Base-by-base conservation (phyloP, 2,113 vertebrate genomes). In the Crotalus helleri region DNA sequence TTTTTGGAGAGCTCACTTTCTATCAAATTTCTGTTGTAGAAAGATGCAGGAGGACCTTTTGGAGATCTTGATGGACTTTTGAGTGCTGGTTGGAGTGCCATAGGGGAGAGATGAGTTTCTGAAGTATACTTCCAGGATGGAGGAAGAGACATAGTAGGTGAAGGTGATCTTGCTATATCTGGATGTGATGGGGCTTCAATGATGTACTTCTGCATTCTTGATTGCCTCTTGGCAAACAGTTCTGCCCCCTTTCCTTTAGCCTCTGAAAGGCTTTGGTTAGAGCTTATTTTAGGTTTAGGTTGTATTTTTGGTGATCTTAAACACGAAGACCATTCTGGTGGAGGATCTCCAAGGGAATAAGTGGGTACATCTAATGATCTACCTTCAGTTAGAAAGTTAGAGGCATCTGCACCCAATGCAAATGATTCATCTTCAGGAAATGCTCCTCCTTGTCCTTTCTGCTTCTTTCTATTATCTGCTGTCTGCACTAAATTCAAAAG, bases 131-230 rank as follows among this genome's bases (percentile, higher is more conserved):
- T 98, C 99, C 99, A 99, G 94, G 99, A 99, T 0, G 99, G 98
- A 93, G 99, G 99, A 96, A 99, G 96, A 92, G 99, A 99, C 98
- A 98, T 98, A 1, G 99, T 99, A 24, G 99, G 99, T 0, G 99
- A 99, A 0, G 98, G 99, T 93, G 98, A 98, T 92, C 99, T 97
- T 64, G 97, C 96, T 92, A 97, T 95, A 8, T 97, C 97, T 0
- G 97, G 39, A 29, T 96, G 94, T 6, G 97, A 96, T 2, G 98
- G 96, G 3, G 98, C 98, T 94, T 99, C 98, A 0, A 99, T 95
- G 11, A 99, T 97, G 0, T 98, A 99, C 93, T 98, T 99, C 96
- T 99, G 99, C 99, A 99, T 99, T 93, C 99, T 98, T 21, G 99
- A 98, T 93, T 99, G 99, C 15, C 99, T 98, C 86, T 98, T 98